Percentiles rank a stretch among this genome's conserved stretches.
These are phyloP conservation scores for Diloba caeruleocephala DNA, from an alignment of 2,888 invertebrate genomes.

Conservation along the genomic window DNA sequence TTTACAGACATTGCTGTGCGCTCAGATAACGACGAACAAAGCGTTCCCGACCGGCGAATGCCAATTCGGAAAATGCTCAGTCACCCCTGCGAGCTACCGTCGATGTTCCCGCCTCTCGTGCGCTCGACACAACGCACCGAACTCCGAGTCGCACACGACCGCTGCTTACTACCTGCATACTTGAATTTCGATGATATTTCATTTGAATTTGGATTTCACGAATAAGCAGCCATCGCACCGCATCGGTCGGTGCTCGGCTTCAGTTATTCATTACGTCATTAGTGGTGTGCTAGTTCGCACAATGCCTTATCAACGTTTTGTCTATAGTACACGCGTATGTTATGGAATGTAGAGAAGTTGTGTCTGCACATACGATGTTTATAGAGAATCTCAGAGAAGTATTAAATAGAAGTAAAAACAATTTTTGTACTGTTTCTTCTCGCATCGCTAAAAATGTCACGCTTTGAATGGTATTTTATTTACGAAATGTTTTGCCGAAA, in stretches of 20 bases:
- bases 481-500: constrained; percentile 36
- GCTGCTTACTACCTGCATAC: constrained; percentile 15
- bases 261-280: constrained; percentile 54
- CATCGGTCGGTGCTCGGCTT: constrained; percentile 17
- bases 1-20: constrained; percentile 74
- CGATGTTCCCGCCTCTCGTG: constrained; percentile 48
- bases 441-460: constrained; percentile 16
- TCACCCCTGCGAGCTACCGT: constrained; percentile 68
- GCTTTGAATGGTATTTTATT: constrained; percentile 33
- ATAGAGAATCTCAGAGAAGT: constrained; percentile 20
- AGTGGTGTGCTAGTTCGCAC: constrained; percentile 44
- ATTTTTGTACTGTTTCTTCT: constrained; percentile 7
- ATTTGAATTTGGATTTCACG: constrained; percentile 54
- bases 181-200: constrained; percentile 49
- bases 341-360: constrained; percentile 26
- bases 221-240: constrained; percentile 49
- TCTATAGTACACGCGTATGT: constrained; percentile 32
- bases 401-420: constrained; percentile 21
- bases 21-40: constrained; percentile 75
- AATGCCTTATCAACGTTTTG: constrained; percentile 42
- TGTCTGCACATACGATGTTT: constrained; percentile 39
- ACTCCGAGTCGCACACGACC: constrained; percentile 2
- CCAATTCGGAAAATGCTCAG: constrained; percentile 72
- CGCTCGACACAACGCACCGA: constrained; percentile 23
- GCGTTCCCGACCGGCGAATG: constrained; percentile 67